Evolutionary conservation across 2,888 invertebrate species (phyloP), one percentile per base, ranked within the genome.

Genomic region (Pachycephus smyrnensis): DNA sequence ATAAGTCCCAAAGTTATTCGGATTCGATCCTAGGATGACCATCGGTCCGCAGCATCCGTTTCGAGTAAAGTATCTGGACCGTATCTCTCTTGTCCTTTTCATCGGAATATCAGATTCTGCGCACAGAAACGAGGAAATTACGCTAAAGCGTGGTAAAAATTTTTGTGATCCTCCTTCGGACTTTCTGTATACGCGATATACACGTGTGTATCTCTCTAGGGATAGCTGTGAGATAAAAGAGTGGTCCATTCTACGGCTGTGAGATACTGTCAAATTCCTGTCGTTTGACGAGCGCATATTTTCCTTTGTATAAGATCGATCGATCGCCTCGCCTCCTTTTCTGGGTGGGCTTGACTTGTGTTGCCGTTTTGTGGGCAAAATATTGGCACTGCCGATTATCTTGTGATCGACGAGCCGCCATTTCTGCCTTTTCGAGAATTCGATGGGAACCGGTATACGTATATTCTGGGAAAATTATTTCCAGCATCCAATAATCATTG

Each of bases 91-190:
- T 36, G 74, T 32, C 37, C 77, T 80, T 79, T 81, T 81, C 81
- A 85, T 88, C 84, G 84, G 87, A 87, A 88, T 88, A 86, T 86
- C 82, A 84, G 83, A 85, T 84, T 81, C 83, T 83, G 84, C 84
- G 90, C 91, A 91, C 88, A 89, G 88, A 86, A 91, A 91, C 90
- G 84, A 90, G 76, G 74, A 86, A 88, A 90, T 91, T 91, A 91
- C 89, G 91, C 88, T 90, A 91, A 91, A 88, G 84, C 75, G 71
- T 9, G 71, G 71, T 71, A 71, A 71, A 71, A 71, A 71, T 71
- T 31, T 23, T 31, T 9, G 3, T 1, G 15, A 71, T 33, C 31
- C 31, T 71, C 71, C 23, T 71, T 32, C 9, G 9, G 55, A 55
- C 55, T 55, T 23, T 23, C 23, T 23, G 23, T 55, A 23, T 55